Conservation (phyloP, 2,888 invertebrate species). For the Oasisia sp. region DNA sequence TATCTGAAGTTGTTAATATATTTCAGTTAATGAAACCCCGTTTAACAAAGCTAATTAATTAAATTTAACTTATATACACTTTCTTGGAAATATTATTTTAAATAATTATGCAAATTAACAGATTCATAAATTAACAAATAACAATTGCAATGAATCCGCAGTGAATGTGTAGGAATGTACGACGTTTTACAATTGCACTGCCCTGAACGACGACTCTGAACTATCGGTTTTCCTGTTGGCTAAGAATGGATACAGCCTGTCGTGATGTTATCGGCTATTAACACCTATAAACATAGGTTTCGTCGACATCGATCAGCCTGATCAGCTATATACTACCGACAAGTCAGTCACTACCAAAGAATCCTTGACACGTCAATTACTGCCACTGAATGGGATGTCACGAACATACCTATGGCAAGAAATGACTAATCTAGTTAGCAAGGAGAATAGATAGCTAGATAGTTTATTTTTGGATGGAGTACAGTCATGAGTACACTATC, state of each 20-base stretch:
- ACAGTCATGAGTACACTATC: background rate
- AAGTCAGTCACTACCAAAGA: background rate
- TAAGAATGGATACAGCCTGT: background rate
- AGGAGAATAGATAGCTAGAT: background rate
- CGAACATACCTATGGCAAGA: background rate
- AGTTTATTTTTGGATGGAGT: background rate
- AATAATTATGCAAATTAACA: too few relatives aligned
- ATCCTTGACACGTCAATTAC: background rate
- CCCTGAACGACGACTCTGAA: too few relatives aligned
- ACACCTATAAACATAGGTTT: background rate
- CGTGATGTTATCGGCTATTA: background rate
- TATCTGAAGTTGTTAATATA: too few relatives aligned
- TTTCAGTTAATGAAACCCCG: too few relatives aligned
- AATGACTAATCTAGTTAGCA: background rate
- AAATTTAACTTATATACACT: too few relatives aligned
- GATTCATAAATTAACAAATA: too few relatives aligned
- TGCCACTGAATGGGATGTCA: background rate
- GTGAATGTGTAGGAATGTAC: too few relatives aligned
- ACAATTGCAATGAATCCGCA: too few relatives aligned
- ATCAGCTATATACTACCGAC: background rate
- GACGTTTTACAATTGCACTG: too few relatives aligned
- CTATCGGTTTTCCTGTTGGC: background rate
- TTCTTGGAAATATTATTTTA: too few relatives aligned
- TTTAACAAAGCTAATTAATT: too few relatives aligned
- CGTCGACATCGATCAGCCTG: background rate